Conservation (phyloP, 2,113 vertebrate genomes). For the Lagopus muta region DNA sequence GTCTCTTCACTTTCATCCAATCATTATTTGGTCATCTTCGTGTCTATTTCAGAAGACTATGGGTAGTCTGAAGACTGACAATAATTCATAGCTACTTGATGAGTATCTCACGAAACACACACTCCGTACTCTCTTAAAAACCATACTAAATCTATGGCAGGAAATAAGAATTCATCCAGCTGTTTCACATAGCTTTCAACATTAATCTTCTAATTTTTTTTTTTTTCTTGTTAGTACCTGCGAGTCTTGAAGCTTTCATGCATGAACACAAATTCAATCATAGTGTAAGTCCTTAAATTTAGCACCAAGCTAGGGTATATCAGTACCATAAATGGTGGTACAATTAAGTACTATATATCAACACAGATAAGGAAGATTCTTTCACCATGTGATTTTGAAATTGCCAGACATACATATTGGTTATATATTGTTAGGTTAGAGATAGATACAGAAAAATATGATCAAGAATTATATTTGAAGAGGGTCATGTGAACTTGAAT, state of each 20-base stretch:
- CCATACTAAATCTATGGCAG: background rate
- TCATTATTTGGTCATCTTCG: background rate
- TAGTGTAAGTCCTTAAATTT: background rate
- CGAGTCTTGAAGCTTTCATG: background rate
- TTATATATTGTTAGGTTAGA: background rate
- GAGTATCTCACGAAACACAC: background rate
- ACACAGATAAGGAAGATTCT: background rate
- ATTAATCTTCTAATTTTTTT: background rate
- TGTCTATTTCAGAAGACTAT: constrained; percentile 37
- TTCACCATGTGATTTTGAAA: background rate
- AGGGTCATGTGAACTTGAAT: background rate
- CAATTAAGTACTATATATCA: background rate
- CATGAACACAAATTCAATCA: background rate
- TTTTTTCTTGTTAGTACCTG: background rate
- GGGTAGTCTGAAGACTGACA: background rate
- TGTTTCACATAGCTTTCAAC: background rate
- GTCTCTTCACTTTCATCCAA: constrained; percentile 24
- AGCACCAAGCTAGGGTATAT: background rate
- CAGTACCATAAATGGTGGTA: background rate
- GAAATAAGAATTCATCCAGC: background rate
- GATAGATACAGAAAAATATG: background rate
- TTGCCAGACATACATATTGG: background rate
- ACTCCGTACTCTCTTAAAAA: background rate
- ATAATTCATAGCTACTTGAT: background rate
- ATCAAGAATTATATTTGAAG: background rate